These are phyloP conservation scores for Smithornis capensis DNA, from an alignment of 2,113 vertebrate species.

Conservation along the genomic window DNA sequence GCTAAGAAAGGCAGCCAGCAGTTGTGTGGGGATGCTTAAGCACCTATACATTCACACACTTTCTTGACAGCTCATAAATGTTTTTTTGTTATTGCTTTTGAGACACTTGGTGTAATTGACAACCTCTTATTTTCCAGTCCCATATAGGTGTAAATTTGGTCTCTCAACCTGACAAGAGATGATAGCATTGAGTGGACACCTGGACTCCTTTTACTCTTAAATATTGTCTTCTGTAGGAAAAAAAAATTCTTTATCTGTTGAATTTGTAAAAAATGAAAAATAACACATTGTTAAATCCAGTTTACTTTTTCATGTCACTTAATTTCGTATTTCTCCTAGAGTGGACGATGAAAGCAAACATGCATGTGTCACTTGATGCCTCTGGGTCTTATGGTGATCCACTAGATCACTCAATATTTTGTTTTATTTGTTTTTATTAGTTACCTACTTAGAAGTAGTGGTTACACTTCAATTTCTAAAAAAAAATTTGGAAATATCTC, in stretches of 20 bases:
- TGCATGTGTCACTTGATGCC: not conserved
- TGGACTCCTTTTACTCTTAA: not conserved
- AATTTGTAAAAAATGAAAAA: fast-evolving
- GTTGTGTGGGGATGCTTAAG: fast-evolving
- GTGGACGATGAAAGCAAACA: not conserved
- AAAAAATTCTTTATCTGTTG: not conserved
- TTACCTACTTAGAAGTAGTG: not conserved
- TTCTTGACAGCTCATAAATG: not conserved
- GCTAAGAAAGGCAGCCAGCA: not conserved
- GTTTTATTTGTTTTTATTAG: not conserved
- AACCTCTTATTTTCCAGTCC: not conserved
- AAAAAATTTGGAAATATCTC: not conserved
- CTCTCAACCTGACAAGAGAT: not conserved
- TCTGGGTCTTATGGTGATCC: not conserved
- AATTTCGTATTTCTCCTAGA: not conserved
- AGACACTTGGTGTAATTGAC: not conserved
- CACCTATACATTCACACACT: fast-evolving
- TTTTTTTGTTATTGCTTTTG: not conserved
- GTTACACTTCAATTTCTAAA: not conserved
- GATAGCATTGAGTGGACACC: not conserved
- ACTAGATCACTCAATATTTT: not conserved
- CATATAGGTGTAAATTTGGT: not conserved
- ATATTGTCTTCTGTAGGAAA: not conserved
- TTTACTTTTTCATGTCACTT: not conserved
- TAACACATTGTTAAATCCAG: not conserved